Evolutionary conservation across 1,140 invertebrate species (phyloP), one percentile per base, ranked within the genome.

Genomic region (Triops longicaudatus): DNA sequence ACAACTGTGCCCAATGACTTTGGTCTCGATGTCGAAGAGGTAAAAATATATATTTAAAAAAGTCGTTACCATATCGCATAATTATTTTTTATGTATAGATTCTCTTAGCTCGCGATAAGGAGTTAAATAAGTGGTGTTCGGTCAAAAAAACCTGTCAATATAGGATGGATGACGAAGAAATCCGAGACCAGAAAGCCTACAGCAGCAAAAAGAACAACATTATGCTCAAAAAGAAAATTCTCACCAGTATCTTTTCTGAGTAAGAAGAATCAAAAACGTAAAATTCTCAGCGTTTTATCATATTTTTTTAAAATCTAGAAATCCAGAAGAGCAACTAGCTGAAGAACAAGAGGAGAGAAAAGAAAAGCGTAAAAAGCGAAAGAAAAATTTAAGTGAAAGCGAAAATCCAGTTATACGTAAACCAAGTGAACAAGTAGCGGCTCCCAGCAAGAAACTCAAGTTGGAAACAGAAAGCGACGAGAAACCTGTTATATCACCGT

Each of bases 71-170:
- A n/a, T n/a, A n/a, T n/a, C n/a, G n/a, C n/a, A n/a, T n/a, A n/a
- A n/a, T n/a, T n/a, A n/a, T n/a, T n/a, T 76, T 81, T 79, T 80
- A 77, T 80, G 85, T 87, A 73, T 82, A 96, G 92, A 95, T 99
- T 83, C 86, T 99, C 78, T 85, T 89, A 81, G 93, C 95, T 44
- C 91, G 95, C 82, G 96, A 98, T 82, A 91, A 90, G 81, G 96
- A 98, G 85, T 85, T 99, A 5, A 98, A 99, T 82, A 89, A 89
- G 79, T 99, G 97, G 97, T 94, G 91, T 81, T 93, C 96, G 0
- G 83, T 99, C 3, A 97, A 96, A 84, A 97, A 94, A 85, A 90
- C 94, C 11, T 87, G 91, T n/a, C 90, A 93, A 82, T 89, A 92
- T 80, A 88, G 92, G 72, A 87, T 91, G 0, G 89, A 92, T 12